Evolutionary conservation across 2,113 vertebrate species (phyloP).

Genomic region (Gnathonemus echidnorhynchus): DNA sequence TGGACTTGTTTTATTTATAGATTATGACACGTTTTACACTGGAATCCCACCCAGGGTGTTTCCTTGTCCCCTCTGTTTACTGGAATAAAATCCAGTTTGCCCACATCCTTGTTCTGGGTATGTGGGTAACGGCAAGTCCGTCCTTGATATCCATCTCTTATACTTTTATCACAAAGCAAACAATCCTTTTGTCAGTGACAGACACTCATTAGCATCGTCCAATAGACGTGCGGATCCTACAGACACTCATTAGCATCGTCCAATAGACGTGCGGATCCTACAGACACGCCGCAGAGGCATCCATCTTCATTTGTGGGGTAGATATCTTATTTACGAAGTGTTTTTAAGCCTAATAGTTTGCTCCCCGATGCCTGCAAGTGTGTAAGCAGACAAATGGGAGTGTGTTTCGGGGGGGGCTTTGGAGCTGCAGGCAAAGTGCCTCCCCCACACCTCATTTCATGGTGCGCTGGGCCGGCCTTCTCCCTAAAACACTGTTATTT

Average conservation of each 20-base stretch:
- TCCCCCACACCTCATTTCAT: neutral
- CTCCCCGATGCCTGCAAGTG: neutral
- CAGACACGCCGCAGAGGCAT: neutral
- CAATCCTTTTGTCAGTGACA: neutral
- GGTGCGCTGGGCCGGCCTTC: neutral
- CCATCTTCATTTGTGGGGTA: neutral
- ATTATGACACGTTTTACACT: neutral
- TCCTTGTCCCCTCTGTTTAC: neutral
- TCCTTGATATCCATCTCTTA: neutral
- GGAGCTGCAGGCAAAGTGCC: neutral
- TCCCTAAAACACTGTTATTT: neutral
- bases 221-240: neutral
- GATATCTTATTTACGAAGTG: neutral
- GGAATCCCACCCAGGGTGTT: neutral
- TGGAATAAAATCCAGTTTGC: neutral
- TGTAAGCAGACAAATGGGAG: neutral
- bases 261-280: neutral
- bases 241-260: too few relatives aligned
- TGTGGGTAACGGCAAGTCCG: neutral
- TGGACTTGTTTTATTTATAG: neutral
- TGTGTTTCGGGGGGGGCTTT: neutral
- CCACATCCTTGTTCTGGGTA: neutral
- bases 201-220: too few relatives aligned
- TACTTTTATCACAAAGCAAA: neutral
- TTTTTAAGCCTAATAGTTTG: neutral